Percentiles rank a stretch among this genome's conserved stretches.
These are phyloP conservation scores for Piliocolobus tephrosceles DNA, from an alignment of 2,113 vertebrate species.

Conservation along the genomic window DNA sequence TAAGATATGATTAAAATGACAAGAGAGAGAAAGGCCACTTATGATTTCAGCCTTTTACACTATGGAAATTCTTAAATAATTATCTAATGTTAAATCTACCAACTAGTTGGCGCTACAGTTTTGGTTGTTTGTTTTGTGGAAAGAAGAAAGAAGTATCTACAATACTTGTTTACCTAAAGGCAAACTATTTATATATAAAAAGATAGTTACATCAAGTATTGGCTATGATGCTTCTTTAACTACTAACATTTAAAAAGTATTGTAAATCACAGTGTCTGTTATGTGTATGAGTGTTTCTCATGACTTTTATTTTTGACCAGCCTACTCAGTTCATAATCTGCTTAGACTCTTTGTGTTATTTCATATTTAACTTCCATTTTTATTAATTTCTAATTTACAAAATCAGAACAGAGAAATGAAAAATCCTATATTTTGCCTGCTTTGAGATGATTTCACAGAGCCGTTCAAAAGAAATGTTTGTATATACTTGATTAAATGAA, in stretches of 20 bases:
- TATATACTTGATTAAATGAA: constrained; percentile 11
- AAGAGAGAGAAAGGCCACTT: neutral
- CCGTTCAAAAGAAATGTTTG: constrained; percentile 14
- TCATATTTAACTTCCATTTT: neutral
- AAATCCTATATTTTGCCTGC: neutral
- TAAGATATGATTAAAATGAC: neutral
- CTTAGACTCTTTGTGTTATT: neutral
- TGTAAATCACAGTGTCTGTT: neutral
- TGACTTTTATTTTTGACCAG: neutral
- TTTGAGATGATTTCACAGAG: constrained; percentile 45
- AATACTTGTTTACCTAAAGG: neutral
- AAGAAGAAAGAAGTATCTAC: neutral
- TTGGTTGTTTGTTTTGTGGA: neutral
- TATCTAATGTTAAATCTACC: neutral
- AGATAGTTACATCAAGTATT: neutral
- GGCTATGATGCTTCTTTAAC: neutral
- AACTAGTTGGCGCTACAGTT: neutral
- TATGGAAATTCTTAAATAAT: neutral
- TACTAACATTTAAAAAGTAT: neutral
- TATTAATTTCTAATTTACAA: constrained; percentile 40
- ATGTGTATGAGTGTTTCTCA: neutral
- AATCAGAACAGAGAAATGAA: constrained; percentile 21
- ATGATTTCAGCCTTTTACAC: neutral
- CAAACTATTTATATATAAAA: neutral
- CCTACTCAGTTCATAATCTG: neutral